Percentiles rank a stretch among this genome's conserved stretches.
These are phyloP conservation scores for Pachyramphus minor DNA, from an alignment of 2,113 vertebrate genomes.

Conservation along the genomic window DNA sequence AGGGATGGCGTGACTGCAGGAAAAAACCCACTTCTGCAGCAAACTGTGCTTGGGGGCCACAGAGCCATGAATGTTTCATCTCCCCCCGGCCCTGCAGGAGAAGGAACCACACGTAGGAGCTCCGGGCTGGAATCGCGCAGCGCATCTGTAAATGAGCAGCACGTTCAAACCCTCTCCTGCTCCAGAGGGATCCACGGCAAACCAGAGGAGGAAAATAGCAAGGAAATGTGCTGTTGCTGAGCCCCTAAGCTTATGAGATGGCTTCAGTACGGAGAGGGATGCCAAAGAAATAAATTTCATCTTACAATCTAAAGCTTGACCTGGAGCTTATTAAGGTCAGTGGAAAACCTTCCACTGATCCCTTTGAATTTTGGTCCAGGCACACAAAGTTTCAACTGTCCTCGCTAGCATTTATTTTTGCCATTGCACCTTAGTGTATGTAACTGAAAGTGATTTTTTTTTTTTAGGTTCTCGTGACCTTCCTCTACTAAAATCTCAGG, in stretches of 20 bases:
- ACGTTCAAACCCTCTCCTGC: background rate
- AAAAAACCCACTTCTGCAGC: background rate
- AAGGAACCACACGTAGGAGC: background rate
- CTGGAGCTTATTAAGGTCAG: background rate
- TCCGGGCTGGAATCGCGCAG: background rate
- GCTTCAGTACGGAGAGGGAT: background rate
- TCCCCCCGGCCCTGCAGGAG: background rate
- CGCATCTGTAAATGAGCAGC: background rate
- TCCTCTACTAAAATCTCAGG: background rate
- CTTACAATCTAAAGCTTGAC: background rate
- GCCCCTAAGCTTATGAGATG: background rate
- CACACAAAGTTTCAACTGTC: background rate
- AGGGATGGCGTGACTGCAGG: background rate
- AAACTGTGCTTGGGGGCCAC: background rate
- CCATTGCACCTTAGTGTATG: background rate
- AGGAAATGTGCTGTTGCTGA: background rate
- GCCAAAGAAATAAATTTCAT: background rate
- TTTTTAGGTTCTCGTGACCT: background rate
- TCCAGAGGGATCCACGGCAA: background rate
- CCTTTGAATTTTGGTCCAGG: background rate
- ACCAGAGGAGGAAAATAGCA: background rate
- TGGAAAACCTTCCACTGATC: background rate
- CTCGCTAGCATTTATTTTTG: background rate
- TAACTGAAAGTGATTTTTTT: background rate
- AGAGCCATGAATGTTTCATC: conserved; percentile 33